Conservation (phyloP, 2,888 invertebrate genomes). For the Myopa testacea region DNA sequence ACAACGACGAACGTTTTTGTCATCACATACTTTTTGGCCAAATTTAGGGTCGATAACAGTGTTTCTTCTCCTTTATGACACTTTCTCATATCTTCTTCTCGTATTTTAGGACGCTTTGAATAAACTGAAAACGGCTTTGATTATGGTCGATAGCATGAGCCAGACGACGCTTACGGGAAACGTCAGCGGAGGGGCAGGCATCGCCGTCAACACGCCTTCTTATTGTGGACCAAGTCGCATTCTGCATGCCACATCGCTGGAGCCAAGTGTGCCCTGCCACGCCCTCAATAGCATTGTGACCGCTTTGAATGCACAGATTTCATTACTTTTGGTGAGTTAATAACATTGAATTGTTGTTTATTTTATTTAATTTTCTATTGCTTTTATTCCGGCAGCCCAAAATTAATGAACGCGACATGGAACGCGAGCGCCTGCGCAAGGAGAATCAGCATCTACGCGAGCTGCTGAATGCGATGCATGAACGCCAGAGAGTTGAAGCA, state of each 20-base stretch:
- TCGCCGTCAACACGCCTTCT: slow-evolving; percentile 43
- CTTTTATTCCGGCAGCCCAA: slow-evolving; percentile 72
- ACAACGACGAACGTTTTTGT: no score
- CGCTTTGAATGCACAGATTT: slow-evolving; percentile 75
- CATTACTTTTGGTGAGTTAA: slow-evolving; percentile 74
- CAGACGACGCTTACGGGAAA: slow-evolving; percentile 47
- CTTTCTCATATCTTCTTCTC: not conserved
- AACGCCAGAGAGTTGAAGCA: slow-evolving; percentile 67
- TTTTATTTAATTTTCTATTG: slow-evolving; percentile 14
- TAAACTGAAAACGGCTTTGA: slow-evolving; percentile 49
- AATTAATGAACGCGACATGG: slow-evolving; percentile 80
- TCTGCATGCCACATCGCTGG: slow-evolving; percentile 67
- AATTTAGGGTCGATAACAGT: no score
- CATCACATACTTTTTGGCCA: no score
- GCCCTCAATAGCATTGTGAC: slow-evolving; percentile 75
- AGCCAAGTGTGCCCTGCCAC: slow-evolving; percentile 74
- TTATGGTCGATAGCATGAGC: slow-evolving; percentile 57
- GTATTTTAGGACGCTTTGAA: slow-evolving; percentile 49
- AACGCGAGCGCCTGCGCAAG: slow-evolving; percentile 77
- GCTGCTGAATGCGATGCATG: slow-evolving; percentile 75
- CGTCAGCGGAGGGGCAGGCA: not conserved
- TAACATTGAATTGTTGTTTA: not conserved
- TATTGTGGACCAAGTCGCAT: slow-evolving; percentile 68
- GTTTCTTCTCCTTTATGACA: not conserved
- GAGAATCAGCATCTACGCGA: slow-evolving; percentile 80